Evolutionary conservation across 2,888 invertebrate species (phyloP), one percentile per base, ranked within the genome.

Genomic region (Ornithoptera alexandrae): DNA sequence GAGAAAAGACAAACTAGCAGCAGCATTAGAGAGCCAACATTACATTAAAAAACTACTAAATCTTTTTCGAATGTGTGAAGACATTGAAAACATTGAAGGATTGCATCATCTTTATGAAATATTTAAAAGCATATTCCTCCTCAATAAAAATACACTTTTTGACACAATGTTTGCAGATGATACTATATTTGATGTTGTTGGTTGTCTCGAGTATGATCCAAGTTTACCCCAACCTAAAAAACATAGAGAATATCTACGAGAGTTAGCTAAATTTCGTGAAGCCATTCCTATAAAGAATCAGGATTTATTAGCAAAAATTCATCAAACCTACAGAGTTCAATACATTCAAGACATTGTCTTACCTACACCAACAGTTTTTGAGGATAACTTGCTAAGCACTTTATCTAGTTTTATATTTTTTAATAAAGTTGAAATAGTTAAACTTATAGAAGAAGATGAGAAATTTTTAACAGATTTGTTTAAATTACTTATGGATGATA

Each of bases 341-440:
- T 99, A 99, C 92, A 99, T 99, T 81, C 97, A 97, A 85, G 99
- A 99, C 92, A 98, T 99, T 80, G 99, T 99, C 80, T 93, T 99
- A 84, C 99, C 99, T 36, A 98, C 99, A 64, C 99, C 99, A 17
- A 98, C 98, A 77, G 97, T 99, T 79, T 99, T 99, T 90, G 99
- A 99, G 87, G 99, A 99, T 89, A 99, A 99, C 88, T 96, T 99
- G 95, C 94, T 99, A 75, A 98, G 98, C 81, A 98, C 98, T 72
- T 94, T 99, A 82, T 98, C 97, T 86, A 99, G 98, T 94, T 99
- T 99, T 94, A 98, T 99, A 92, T 99, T 98, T 94, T 99, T 99
- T 93, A 99, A 99, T 93, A 99, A 99, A 94, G 98, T 99, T 85
- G 99, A 99, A 94, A 99, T 99, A 92, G 99, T 99, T 78, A 98